Percentiles rank a stretch among this genome's conserved stretches.
Evolutionary conservation across 2,888 invertebrate species (phyloP).

Genomic region (Andrena camellia): DNA sequence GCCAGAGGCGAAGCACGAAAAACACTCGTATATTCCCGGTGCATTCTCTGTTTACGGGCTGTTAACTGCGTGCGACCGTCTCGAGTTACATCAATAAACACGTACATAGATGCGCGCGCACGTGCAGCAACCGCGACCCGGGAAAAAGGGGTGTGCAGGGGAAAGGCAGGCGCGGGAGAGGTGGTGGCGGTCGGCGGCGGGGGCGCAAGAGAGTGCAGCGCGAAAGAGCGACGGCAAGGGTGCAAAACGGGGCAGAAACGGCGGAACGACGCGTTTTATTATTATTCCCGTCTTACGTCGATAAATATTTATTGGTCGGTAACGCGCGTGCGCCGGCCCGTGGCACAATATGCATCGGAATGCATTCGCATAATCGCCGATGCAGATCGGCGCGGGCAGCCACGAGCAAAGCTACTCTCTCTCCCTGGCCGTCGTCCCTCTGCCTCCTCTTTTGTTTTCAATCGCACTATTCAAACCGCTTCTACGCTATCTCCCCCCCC

Average conservation of each 20-base stretch:
- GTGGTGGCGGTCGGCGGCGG: not conserved
- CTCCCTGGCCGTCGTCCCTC: not conserved
- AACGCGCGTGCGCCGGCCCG: conserved; percentile 53
- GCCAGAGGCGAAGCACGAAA: conserved; percentile 72
- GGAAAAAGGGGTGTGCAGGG: conserved; percentile 9
- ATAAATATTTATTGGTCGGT: conserved; percentile 71
- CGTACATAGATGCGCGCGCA: conserved; percentile 76
- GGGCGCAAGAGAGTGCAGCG: conserved; percentile 1
- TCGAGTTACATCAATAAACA: conserved; percentile 77
- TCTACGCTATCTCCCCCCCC: not conserved
- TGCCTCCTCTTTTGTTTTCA: conserved; percentile 26
- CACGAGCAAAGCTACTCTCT: conserved; percentile 17
- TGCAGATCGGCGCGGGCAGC: conserved; percentile 39
- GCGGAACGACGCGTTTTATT: conserved; percentile 60
- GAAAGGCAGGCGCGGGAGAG: not conserved
- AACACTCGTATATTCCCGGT: conserved; percentile 75
- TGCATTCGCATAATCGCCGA: conserved; percentile 67
- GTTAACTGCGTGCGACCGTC: conserved; percentile 77
- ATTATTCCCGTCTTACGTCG: conserved; percentile 67
- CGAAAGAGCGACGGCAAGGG: conserved; percentile 29
- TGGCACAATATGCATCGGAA: conserved; percentile 55
- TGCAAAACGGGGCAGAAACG: conserved; percentile 42
- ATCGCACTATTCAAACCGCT: conserved; percentile 14
- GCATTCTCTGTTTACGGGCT: conserved; percentile 77
- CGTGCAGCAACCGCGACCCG: conserved; percentile 53